Conservation (phyloP, 1,140 invertebrate species). For the Sarcophaga bullata region DNA sequence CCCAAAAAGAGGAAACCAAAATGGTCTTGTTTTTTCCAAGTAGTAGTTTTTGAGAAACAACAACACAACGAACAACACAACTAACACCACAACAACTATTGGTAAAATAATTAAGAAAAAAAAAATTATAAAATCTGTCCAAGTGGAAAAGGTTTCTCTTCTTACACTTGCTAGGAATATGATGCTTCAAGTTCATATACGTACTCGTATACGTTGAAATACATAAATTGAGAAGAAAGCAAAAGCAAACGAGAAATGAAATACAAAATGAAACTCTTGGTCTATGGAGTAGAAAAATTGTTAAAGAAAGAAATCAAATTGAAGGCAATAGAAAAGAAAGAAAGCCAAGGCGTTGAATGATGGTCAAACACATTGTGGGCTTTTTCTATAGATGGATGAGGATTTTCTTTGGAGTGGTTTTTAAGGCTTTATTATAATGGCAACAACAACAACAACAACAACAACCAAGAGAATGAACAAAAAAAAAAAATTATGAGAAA, state of each 20-base stretch:
- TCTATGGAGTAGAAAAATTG: too few species aligned
- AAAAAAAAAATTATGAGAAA: background rate
- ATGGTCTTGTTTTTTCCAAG: background rate
- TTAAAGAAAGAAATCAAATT: background rate
- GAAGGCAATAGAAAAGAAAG: background rate
- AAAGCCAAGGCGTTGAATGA: slow-evolving; percentile 21
- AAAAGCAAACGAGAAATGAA: background rate
- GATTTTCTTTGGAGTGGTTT: slow-evolving; percentile 9
- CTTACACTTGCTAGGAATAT: background rate
- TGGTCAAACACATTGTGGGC: slow-evolving; percentile 23
- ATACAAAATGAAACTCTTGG: too few species aligned
- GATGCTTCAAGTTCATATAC: background rate
- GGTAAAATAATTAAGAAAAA: background rate
- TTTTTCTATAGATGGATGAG: background rate
- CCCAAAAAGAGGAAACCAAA: background rate
- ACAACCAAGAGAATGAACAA: background rate
- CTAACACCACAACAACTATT: too few species aligned
- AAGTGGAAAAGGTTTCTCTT: slow-evolving; percentile 6
- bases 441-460: background rate
- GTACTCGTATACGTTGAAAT: background rate
- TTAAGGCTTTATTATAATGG: background rate
- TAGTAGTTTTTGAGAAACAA: too few species aligned
- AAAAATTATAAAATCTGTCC: slow-evolving; percentile 10
- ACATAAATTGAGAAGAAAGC: background rate
- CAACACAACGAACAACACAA: too few species aligned